Percentiles rank a stretch among this genome's conserved stretches.
phyloP scores from a whole-genome alignment of 2,113 vertebrate genomes.

The Nothoprocta perdicaria region DNA sequence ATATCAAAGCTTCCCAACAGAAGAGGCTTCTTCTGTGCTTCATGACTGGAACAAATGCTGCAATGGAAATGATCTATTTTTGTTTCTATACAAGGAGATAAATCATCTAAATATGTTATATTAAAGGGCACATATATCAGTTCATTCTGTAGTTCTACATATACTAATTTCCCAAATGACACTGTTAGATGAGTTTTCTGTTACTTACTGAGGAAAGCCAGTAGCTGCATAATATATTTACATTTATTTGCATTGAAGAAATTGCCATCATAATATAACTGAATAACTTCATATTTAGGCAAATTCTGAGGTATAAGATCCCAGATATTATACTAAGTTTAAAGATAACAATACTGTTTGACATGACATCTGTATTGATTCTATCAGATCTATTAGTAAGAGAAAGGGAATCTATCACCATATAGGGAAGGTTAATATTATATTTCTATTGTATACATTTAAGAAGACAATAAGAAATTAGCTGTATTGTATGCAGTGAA shows the following conservation, averaged over 20 bases:
- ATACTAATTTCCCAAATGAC: slow-evolving; percentile 31
- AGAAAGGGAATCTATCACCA: background rate
- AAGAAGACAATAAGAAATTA: background rate
- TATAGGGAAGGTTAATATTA: background rate
- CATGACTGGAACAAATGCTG: background rate
- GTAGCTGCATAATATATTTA: slow-evolving; percentile 26
- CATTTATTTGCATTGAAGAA: background rate
- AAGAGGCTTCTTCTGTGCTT: background rate
- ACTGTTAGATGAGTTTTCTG: slow-evolving; percentile 12
- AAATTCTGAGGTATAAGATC: background rate
- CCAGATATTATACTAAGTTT: background rate
- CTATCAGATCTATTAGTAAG: background rate
- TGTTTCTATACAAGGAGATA: background rate
- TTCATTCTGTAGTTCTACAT: background rate
- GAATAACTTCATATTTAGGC: slow-evolving; percentile 14
- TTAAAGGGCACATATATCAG: background rate
- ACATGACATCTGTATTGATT: background rate
- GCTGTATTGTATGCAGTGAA: background rate
- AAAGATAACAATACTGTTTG: background rate
- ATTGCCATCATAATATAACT: background rate
- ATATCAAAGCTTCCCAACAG: background rate
- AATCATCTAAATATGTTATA: background rate
- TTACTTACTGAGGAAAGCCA: background rate
- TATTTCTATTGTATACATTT: background rate
- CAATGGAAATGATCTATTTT: background rate